Evolutionary conservation across 2,888 invertebrate species (phyloP).

Genomic region (Apamea anceps): DNA sequence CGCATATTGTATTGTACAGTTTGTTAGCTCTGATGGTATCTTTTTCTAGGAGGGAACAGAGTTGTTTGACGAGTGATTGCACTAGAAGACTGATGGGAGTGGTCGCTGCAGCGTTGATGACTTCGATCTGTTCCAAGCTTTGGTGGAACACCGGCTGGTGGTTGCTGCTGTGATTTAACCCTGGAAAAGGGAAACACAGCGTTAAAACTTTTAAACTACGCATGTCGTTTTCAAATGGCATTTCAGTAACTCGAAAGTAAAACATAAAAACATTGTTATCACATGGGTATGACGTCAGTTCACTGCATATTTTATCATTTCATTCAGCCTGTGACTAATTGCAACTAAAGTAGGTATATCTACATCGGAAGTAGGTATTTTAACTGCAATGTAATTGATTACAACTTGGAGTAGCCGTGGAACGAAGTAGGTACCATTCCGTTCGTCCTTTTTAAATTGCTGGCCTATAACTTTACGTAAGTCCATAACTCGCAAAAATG

Average conservation of each 20-base stretch:
- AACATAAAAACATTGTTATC: slow-evolving; percentile 18
- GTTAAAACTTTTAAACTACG: neutral
- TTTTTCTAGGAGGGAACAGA: slow-evolving; percentile 92
- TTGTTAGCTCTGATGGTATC: slow-evolving; percentile 90
- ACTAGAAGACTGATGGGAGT: slow-evolving; percentile 93
- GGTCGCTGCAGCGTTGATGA: slow-evolving; percentile 83
- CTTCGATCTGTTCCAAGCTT: slow-evolving; percentile 82
- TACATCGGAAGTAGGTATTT: neutral
- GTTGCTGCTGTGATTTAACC: slow-evolving; percentile 76
- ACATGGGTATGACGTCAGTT: neutral
- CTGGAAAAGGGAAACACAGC: slow-evolving; percentile 74
- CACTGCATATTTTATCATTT: slow-evolving; percentile 13
- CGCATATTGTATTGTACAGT: slow-evolving; percentile 92
- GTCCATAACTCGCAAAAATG: neutral
- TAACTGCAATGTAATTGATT: neutral
- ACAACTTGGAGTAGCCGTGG: neutral
- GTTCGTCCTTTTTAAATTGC: neutral
- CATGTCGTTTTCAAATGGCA: neutral
- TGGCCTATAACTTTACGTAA: neutral
- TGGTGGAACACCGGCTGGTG: slow-evolving; percentile 81
- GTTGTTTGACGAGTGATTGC: slow-evolving; percentile 92
- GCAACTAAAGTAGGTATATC: neutral
- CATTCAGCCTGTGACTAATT: slow-evolving; percentile 5
- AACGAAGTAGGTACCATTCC: slow-evolving; percentile 11
- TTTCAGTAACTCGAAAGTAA: neutral